A percentile compares a stretch with the other conserved stretches of the same genome.
Evolutionary conservation across 1,140 invertebrate genomes (phyloP).

Genomic region (Zaprionus tsacasi): DNA sequence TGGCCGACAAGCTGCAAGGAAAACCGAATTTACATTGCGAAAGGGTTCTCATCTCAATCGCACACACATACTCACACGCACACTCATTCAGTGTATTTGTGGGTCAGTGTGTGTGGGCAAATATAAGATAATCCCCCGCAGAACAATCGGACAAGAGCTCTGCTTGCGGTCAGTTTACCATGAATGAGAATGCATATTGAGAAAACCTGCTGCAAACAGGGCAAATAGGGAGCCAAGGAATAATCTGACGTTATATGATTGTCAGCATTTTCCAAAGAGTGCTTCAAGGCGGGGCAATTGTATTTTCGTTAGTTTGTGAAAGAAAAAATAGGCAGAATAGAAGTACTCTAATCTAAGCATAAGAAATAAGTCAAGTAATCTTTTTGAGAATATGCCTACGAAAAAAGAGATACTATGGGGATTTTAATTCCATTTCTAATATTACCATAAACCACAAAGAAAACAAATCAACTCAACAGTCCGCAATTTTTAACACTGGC

Average conservation of each 20-base stretch:
- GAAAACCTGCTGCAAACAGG: background rate
- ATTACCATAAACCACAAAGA: too few relatives aligned
- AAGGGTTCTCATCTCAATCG: slow-evolving; percentile 18
- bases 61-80: background rate
- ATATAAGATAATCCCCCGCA: background rate
- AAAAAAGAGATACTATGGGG: too few relatives aligned
- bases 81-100: background rate
- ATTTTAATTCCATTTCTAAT: too few relatives aligned
- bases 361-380: too few relatives aligned
- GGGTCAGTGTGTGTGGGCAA: background rate
- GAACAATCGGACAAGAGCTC: slow-evolving; percentile 3
- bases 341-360: too few relatives aligned
- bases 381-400: too few relatives aligned
- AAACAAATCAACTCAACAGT: too few relatives aligned
- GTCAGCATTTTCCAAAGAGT: background rate
- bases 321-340: background rate
- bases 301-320: background rate
- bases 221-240: background rate
- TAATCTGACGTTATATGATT: background rate
- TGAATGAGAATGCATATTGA: slow-evolving; percentile 3
- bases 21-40: slow-evolving; percentile 38
- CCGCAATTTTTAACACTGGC: too few relatives aligned
- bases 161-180: background rate
- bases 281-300: background rate
- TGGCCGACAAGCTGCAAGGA: slow-evolving; percentile 24